Percentiles rank a stretch among this genome's conserved stretches.
phyloP scores from a whole-genome alignment of 2,888 invertebrate species.

The Elegia similella region DNA sequence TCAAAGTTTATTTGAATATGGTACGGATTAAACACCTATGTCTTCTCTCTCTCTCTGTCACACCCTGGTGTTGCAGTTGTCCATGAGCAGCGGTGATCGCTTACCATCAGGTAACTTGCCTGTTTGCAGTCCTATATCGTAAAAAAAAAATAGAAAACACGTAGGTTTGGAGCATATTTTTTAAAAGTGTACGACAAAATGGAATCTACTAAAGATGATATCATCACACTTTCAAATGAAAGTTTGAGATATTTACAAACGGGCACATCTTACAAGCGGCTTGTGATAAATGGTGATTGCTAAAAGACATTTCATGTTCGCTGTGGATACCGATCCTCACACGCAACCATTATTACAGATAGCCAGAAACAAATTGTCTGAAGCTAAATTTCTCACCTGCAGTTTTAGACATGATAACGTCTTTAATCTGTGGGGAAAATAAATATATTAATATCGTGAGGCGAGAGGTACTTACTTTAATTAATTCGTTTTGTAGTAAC shows the following conservation, averaged over 20 bases:
- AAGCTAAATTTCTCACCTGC: not conserved
- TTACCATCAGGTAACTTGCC: too few species aligned
- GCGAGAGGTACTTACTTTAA: too few species aligned
- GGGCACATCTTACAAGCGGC: slow-evolving; percentile 1
- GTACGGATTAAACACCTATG: slow-evolving; percentile 19
- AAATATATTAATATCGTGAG: too few species aligned
- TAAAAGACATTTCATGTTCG: slow-evolving; percentile 10
- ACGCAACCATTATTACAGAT: not conserved
- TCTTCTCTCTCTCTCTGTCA: too few species aligned
- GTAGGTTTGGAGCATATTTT: too few species aligned
- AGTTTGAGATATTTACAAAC: slow-evolving; percentile 1
- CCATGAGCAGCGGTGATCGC: too few species aligned
- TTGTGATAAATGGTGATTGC: slow-evolving; percentile 11
- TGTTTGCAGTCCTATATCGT: too few species aligned
- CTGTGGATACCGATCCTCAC: slow-evolving; percentile 5
- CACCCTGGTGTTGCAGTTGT: too few species aligned
- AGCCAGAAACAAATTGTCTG: not conserved
- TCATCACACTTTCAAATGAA: not conserved
- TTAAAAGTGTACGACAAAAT: not conserved
- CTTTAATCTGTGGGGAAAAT: too few species aligned
- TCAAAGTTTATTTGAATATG: slow-evolving; percentile 23
- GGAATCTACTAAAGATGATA: not conserved
- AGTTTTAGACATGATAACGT: too few species aligned
- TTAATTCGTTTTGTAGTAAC: too few species aligned
- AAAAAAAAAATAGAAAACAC: too few species aligned